Evolutionary conservation across 2,888 invertebrate species (phyloP), one percentile per base, ranked within the genome.

Genomic region (Agrotis exclamationis): DNA sequence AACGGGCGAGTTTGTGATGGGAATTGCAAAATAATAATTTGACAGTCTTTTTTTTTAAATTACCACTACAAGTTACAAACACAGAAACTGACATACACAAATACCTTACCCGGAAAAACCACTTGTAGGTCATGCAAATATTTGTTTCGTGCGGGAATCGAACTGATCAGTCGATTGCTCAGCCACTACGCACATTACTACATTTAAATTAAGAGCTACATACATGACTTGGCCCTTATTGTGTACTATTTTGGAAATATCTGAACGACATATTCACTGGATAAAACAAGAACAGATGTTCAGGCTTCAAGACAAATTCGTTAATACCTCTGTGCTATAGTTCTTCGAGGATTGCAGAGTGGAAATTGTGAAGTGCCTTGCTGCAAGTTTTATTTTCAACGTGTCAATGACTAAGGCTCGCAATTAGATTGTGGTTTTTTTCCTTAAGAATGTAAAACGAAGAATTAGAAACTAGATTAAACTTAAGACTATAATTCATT

Each of bases 1-100:
- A 67, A 56, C 18, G 14, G 47, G 33, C 69, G 33, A 51, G 51
- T 53, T 63, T 45, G 16, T 39, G 18, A 53, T 28, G 60, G 33
- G 22, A 74, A 54, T 39, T 58, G 6, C 14, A 60, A 18, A 64
- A 24, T 20, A 39, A 20, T 58, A 7, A 24, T 28, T 28, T 9
- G 7, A 39, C 5, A 33, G 7, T 33, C 6, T 33, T 33, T 24
- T 24, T 24, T 24, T 24, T 24, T n/a, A n/a, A n/a, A n/a, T n/a
- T n/a, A n/a, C n/a, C n/a, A n/a, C n/a, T 3, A 5, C 3, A 28
- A 5, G 6, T 7, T 33, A 6, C 33, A 33, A 33, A 33, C 33
- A 33, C 7, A 7, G 33, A 33, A 33, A 33, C 33, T 33, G 7
- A 33, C 33, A 33, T 33, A 33, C 33, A 33, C 33, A 33, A 33